phyloP scores from a whole-genome alignment of 2,113 vertebrate species.

The Scomber japonicus region DNA sequence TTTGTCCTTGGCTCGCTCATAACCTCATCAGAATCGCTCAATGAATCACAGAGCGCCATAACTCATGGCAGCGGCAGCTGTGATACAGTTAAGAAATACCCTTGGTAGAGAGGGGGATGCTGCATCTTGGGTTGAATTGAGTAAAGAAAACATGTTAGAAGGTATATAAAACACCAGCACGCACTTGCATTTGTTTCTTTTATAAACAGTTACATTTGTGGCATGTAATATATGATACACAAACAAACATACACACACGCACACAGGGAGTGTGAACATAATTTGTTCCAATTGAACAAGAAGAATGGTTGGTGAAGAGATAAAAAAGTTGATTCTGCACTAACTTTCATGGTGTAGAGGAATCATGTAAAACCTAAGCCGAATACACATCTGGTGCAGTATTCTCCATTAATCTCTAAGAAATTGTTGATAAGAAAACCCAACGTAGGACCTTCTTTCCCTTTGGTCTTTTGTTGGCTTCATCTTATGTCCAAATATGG shows the following conservation, averaged over 20 bases:
- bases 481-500: not conserved
- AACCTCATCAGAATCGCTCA: constrained; percentile 82
- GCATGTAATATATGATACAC: not conserved
- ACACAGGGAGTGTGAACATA: not conserved
- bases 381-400: not conserved
- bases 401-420: not conserved
- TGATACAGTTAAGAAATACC: constrained; percentile 75
- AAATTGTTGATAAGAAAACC: constrained; percentile 3
- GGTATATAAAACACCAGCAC: constrained; percentile 23
- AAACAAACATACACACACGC: constrained; percentile 3
- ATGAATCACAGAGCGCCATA: constrained; percentile 76
- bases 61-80: constrained; percentile 73
- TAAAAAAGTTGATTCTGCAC: not conserved
- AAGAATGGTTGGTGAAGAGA: not conserved
- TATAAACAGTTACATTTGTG: constrained; percentile 8
- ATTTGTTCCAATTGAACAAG: not conserved
- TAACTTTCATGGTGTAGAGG: not conserved
- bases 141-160: constrained; percentile 42
- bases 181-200: constrained; percentile 29
- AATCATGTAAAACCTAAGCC: not conserved
- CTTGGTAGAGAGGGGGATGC: constrained; percentile 52
- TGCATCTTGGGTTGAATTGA: constrained; percentile 35
- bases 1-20: constrained; percentile 82
- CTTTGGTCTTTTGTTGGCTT: not conserved
- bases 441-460: not conserved